Conservation (phyloP, 1,140 invertebrate species). For the Calliopsis andreniformis region DNA sequence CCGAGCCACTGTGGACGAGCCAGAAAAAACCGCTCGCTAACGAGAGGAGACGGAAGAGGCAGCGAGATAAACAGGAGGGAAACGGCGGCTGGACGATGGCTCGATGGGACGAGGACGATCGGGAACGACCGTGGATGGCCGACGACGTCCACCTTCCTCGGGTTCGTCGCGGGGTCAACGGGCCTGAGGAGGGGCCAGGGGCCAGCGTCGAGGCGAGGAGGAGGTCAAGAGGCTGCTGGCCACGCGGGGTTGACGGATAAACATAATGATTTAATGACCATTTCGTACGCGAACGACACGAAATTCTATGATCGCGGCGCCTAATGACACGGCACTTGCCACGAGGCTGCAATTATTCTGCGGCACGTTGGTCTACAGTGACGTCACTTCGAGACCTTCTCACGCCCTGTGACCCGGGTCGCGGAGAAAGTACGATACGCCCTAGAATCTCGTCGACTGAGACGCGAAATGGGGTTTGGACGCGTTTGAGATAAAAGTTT, state of each 20-base stretch:
- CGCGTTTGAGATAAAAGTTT: too few relatives aligned
- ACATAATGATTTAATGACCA: conserved; percentile 81
- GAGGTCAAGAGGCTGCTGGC: conserved; percentile 76
- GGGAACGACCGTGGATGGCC: conserved; percentile 21
- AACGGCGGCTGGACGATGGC: too few relatives aligned
- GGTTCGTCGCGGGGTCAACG: conserved; percentile 42
- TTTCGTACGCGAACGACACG: conserved; percentile 79
- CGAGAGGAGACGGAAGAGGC: not conserved
- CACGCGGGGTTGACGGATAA: conserved; percentile 79
- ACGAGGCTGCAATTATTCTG: conserved; percentile 79
- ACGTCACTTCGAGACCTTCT: conserved; percentile 77
- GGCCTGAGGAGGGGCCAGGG: conserved; percentile 17
- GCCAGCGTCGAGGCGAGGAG: conserved; percentile 35
- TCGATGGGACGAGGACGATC: conserved; percentile 10
- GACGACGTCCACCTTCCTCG: conserved; percentile 14
- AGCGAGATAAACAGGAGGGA: not conserved
- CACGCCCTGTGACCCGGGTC: conserved; percentile 79
- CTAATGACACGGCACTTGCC: conserved; percentile 80
- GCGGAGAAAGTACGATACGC: conserved; percentile 68
- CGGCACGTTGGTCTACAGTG: conserved; percentile 76
- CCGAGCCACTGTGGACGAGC: too few relatives aligned
- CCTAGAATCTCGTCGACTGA: conserved; percentile 66
- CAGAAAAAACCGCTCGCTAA: conserved; percentile 10
- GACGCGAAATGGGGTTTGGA: too few relatives aligned
- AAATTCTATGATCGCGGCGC: conserved; percentile 78